phyloP scores from a whole-genome alignment of 2,888 invertebrate genomes.

The Anthophora plumipes region DNA sequence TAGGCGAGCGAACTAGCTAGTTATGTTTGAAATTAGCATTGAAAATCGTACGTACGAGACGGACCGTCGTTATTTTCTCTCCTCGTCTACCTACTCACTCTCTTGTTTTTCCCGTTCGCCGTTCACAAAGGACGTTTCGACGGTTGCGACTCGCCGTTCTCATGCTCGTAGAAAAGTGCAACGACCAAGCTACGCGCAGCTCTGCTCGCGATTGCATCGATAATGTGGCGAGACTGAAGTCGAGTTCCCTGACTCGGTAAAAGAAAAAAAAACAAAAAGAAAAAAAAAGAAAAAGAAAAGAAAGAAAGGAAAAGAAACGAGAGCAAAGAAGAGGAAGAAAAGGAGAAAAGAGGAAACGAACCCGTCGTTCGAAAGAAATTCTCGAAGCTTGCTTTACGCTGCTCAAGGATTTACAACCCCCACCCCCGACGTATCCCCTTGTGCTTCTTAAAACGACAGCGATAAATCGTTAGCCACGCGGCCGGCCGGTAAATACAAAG shows the following conservation, averaged over 20 bases:
- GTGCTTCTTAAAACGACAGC: constrained; percentile 45
- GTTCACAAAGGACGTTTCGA: constrained; percentile 11
- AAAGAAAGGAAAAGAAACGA: not conserved
- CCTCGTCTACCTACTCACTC: not conserved
- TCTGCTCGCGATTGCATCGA: constrained; percentile 26
- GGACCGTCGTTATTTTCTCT: constrained; percentile 13
- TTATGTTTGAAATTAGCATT: constrained; percentile 62
- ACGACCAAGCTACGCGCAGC: not conserved
- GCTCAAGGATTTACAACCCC: constrained; percentile 44
- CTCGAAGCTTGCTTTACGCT: not conserved
- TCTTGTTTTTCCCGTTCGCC: not conserved
- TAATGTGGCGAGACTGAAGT: constrained; percentile 21
- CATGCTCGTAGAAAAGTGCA: not conserved
- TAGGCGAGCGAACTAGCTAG: constrained; percentile 9
- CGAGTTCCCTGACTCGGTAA: not conserved
- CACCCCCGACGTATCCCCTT: constrained; percentile 14
- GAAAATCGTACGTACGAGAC: constrained; percentile 57
- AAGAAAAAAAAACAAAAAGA: not conserved
- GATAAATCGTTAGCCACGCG: constrained; percentile 39
- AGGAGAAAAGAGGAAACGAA: not conserved
- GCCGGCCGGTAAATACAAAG: constrained; percentile 21
- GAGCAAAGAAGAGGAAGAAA: too few species aligned
- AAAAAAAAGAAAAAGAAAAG: not conserved
- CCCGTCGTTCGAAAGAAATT: constrained; percentile 21
- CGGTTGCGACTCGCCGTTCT: not conserved